These are phyloP conservation scores for Corvus hawaiiensis DNA, from an alignment of 2,113 vertebrate species.

Conservation along the genomic window DNA sequence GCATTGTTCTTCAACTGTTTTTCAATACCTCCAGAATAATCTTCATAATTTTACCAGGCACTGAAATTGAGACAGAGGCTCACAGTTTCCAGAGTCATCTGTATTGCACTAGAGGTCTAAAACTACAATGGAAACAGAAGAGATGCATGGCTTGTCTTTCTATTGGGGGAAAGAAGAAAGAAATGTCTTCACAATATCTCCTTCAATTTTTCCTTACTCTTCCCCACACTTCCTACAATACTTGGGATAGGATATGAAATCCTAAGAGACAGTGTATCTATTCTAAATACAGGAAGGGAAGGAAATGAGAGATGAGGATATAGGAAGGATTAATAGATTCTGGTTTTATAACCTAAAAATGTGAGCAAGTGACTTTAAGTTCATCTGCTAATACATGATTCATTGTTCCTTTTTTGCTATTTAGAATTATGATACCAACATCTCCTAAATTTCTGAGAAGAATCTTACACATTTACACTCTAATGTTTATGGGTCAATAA, in stretches of 20 bases:
- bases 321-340: background rate
- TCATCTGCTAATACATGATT: background rate
- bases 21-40: background rate
- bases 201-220: background rate
- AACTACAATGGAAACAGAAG: background rate
- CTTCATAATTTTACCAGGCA: background rate
- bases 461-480: background rate
- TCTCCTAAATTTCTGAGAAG: background rate
- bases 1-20: background rate
- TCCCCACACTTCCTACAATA: background rate
- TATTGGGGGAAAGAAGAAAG: background rate
- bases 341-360: background rate
- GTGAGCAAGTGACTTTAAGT: background rate
- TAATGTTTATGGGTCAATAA: slow-evolving; percentile 56
- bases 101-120: background rate
- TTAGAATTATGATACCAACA: background rate
- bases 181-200: background rate
- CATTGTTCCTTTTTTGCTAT: background rate
- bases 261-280: background rate
- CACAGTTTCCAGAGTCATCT: background rate
- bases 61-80: background rate
- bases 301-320: background rate
- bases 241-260: background rate
- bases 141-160: background rate
- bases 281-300: background rate